Base-by-base conservation (phyloP, 1,140 invertebrate species). In the Daktulosphaira vitifoliae region DNA sequence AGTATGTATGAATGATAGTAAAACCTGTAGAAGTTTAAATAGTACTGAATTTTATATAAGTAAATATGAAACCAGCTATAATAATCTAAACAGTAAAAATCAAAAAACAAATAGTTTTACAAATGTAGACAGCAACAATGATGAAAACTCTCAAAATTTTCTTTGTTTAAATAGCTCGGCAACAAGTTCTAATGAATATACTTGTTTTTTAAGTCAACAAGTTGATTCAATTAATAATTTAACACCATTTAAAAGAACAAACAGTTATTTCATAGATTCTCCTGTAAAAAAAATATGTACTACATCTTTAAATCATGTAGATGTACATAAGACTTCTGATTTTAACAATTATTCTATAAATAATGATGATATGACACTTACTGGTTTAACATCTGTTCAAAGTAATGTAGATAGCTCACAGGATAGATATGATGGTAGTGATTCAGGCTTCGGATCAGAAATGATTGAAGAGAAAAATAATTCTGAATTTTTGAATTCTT, bases 391-490 rank as follows among this genome's bases (percentile, higher is more conserved):
- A 5, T 29, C 39, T 9, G 46, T 62, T 62, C 56, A 62, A 9
- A 29, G 29, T 18, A 39, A 62, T 46, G 44, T 62, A 22, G 65
- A 66, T 54, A 39, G 49, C 69, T 49, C 29, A 29, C 44, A 53
- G 25, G 76, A 82, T 5, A 75, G 85, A 64, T 87, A 84, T 7
- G 87, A 90, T 72, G 86, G 86, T 3, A 90, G 87, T 49, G 88
- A 90, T 73, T 90, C 87, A 1, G 88, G 88, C 0, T 71, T 90
- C 23, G 85, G 74, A 22, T 75, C 76, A 26, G 76, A 78, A 71
- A 67, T 77, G 25, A 68, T 69, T 52, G 77, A 78, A 66, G 76
- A 77, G 65, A 67, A 76, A 69, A 64, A 37, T 22, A 33, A n/a
- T 26, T 46, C 26, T 18, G 56, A 62, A 18, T 2, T 22, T 29